Conservation (phyloP, 2,888 invertebrate genomes). For the Coelopa pilipes region DNA sequence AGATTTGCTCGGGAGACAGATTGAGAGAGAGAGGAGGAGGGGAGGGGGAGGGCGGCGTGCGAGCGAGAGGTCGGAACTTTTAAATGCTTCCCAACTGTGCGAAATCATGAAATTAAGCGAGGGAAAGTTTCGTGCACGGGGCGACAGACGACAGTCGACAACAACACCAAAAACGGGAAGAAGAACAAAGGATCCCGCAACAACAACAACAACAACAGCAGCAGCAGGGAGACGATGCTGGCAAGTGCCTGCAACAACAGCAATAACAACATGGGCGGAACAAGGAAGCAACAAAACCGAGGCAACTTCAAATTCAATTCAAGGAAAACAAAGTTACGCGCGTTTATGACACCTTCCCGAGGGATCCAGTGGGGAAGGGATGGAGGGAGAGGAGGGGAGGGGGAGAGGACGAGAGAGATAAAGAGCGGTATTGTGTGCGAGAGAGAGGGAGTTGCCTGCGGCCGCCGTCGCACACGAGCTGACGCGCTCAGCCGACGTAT, state of each 20-base stretch:
- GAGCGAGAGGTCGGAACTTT: no score
- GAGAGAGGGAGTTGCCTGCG: neutral
- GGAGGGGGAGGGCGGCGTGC: no score
- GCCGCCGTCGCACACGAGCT: constrained; percentile 5
- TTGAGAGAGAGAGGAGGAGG: no score
- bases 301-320: constrained; percentile 13
- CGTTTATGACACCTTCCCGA: constrained; percentile 1
- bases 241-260: neutral
- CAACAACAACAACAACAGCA: neutral
- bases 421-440: neutral
- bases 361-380: neutral
- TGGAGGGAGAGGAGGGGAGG: neutral
- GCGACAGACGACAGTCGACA: no score
- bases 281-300: neutral
- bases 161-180: no score
- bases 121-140: no score
- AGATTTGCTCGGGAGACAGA: no score
- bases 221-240: neutral
- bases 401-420: neutral
- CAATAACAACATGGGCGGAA: neutral
- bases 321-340: constrained; percentile 6
- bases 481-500: constrained; percentile 6
- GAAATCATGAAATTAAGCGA: no score
- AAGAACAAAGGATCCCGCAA: neutral
- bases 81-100: no score